These are phyloP conservation scores for Ophion ventricosus DNA, from an alignment of 2,888 invertebrate species.

Conservation along the genomic window DNA sequence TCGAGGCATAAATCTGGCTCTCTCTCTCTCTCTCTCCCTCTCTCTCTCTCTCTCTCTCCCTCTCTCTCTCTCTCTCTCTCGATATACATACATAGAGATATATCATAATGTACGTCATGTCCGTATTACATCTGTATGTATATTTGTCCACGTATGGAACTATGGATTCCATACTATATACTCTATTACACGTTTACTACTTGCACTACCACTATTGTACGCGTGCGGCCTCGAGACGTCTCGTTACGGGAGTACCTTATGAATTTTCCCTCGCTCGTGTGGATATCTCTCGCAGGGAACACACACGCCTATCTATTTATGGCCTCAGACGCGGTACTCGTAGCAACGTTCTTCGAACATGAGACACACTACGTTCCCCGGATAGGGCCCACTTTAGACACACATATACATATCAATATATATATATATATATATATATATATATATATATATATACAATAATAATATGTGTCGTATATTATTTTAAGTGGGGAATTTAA, in stretches of 20 bases:
- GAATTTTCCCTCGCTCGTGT: slow-evolving; percentile 59
- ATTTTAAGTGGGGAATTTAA: slow-evolving; percentile 61
- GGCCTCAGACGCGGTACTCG: slow-evolving; percentile 35
- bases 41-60: background rate
- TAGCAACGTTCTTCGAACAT: slow-evolving; percentile 44
- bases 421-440: background rate
- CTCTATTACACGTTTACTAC: slow-evolving; percentile 32
- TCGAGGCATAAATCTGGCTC: slow-evolving; percentile 39
- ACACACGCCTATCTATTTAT: slow-evolving; percentile 55
- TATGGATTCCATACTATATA: slow-evolving; percentile 44
- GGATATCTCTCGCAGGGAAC: slow-evolving; percentile 29
- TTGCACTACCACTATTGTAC: slow-evolving; percentile 41
- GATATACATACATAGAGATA: slow-evolving; percentile 17
- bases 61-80: slow-evolving; percentile 23
- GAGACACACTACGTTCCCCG: slow-evolving; percentile 27
- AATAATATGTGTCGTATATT: slow-evolving; percentile 56
- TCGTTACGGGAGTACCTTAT: slow-evolving; percentile 64
- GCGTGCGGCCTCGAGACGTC: slow-evolving; percentile 56
- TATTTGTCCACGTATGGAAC: slow-evolving; percentile 18
- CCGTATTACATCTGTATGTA: slow-evolving; percentile 16
- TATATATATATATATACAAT: slow-evolving; percentile 13
- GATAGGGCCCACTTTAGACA: background rate
- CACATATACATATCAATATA: background rate
- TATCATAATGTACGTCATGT: slow-evolving; percentile 17
- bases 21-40: no score